Conservation (phyloP, 2,113 vertebrate species). For the Muscicapa adusta region DNA sequence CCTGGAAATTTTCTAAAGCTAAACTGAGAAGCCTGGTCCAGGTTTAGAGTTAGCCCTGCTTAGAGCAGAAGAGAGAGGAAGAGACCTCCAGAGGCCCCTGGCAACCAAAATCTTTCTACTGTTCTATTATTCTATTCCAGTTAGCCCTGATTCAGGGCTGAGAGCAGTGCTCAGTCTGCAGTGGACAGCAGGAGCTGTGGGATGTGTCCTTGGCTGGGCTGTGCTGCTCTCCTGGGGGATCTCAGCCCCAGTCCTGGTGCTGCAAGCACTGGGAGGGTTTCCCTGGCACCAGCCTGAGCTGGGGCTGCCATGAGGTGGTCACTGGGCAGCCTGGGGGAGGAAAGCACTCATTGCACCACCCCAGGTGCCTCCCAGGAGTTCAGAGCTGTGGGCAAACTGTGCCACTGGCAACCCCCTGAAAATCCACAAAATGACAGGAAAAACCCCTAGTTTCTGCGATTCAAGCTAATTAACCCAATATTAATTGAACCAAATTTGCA, state of each 20-base stretch:
- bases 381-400: neutral
- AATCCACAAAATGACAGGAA: neutral
- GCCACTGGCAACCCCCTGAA: neutral
- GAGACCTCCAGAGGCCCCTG: neutral
- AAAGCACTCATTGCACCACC: neutral
- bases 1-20: neutral
- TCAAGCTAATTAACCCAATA: neutral
- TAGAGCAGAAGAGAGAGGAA: neutral
- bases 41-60: neutral
- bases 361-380: neutral
- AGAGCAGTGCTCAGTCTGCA: neutral
- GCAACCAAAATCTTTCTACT: neutral
- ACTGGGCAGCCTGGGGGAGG: neutral
- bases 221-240: neutral
- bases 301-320: neutral
- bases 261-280: neutral
- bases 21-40: neutral
- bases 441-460: fast-evolving
- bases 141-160: no score
- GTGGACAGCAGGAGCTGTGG: fast-evolving
- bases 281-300: neutral
- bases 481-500: neutral
- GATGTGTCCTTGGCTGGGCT: neutral
- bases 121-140: no score
- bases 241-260: neutral